A percentile compares a stretch with the other conserved stretches of the same genome.
Evolutionary conservation across 23 tunicate genomes (phyloP).

Genomic region (Aplidium turbinatum): DNA sequence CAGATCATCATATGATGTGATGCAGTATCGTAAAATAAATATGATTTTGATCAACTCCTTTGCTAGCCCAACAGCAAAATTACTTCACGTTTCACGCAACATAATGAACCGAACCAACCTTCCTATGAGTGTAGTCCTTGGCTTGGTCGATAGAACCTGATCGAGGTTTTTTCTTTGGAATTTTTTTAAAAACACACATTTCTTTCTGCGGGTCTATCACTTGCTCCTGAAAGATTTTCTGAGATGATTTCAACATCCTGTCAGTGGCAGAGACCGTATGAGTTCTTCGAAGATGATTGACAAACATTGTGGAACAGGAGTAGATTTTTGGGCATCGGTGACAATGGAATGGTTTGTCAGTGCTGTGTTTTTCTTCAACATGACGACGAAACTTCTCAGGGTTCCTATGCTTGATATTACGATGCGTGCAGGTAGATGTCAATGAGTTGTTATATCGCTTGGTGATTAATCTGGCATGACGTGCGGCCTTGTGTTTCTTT

Average conservation of each 20-base stretch:
- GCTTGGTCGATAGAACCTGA: not conserved
- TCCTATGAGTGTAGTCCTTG: not conserved
- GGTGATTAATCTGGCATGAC: not conserved
- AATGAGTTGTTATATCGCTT: not conserved
- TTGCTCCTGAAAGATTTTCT: not conserved
- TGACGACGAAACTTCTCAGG: constrained; percentile 4
- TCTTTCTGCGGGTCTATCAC: not conserved
- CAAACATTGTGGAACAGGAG: constrained; percentile 3
- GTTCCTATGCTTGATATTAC: not conserved
- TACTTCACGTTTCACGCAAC: too few relatives aligned
- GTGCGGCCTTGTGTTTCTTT: constrained; percentile 16
- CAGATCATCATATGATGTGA: too few relatives aligned
- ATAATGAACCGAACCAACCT: too few relatives aligned
- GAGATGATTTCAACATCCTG: not conserved
- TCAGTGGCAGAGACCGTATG: not conserved
- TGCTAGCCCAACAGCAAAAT: too few relatives aligned
- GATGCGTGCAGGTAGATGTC: not conserved
- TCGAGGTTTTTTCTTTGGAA: not conserved
- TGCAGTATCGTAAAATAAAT: too few relatives aligned
- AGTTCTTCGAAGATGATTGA: constrained; percentile 9
- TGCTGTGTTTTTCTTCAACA: constrained; percentile 6
- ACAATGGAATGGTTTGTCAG: constrained; percentile 19
- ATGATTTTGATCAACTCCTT: too few relatives aligned
- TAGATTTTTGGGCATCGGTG: constrained; percentile 6
- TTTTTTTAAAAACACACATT: too few relatives aligned